These are phyloP conservation scores for Mesorhabditis belari DNA, from an alignment of 2,888 invertebrate genomes.

Conservation along the genomic window DNA sequence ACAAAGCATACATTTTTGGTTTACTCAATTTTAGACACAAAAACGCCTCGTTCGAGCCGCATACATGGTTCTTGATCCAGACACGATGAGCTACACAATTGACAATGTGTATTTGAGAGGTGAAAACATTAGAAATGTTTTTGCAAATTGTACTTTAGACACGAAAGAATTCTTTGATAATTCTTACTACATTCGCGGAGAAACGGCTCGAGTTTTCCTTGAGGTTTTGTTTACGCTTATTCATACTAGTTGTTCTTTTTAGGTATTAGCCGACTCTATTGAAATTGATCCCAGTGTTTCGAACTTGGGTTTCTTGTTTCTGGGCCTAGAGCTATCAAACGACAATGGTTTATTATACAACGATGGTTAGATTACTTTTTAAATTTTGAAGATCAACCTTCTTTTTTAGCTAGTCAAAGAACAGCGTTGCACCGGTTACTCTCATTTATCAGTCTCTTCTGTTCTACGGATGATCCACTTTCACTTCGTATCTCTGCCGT, in stretches of 20 bases:
- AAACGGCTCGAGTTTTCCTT: not conserved
- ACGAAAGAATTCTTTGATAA: not conserved
- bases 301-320: slow-evolving; percentile 18
- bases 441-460: slow-evolving; percentile 36
- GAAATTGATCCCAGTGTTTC: slow-evolving; percentile 11
- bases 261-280: slow-evolving; percentile 10
- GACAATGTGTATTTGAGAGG: not conserved
- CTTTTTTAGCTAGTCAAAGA: slow-evolving; percentile 9
- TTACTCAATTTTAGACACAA: too few relatives aligned
- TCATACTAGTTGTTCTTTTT: not conserved
- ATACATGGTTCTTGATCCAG: not conserved
- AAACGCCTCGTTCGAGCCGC: too few relatives aligned
- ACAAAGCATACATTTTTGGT: too few relatives aligned
- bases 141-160: too few relatives aligned
- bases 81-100: not conserved
- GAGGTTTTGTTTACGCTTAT: not conserved
- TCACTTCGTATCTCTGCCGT: slow-evolving; percentile 34
- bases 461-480: slow-evolving; percentile 20
- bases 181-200: not conserved
- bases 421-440: slow-evolving; percentile 41
- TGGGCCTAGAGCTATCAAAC: slow-evolving; percentile 20
- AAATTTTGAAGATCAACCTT: not conserved
- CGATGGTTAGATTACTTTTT: not conserved
- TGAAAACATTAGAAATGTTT: too few relatives aligned
- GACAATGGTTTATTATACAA: not conserved